A percentile compares a stretch with the other conserved stretches of the same genome.
phyloP scores from a whole-genome alignment of 2,888 invertebrate genomes.

The Coronaproctus castanopsis region DNA sequence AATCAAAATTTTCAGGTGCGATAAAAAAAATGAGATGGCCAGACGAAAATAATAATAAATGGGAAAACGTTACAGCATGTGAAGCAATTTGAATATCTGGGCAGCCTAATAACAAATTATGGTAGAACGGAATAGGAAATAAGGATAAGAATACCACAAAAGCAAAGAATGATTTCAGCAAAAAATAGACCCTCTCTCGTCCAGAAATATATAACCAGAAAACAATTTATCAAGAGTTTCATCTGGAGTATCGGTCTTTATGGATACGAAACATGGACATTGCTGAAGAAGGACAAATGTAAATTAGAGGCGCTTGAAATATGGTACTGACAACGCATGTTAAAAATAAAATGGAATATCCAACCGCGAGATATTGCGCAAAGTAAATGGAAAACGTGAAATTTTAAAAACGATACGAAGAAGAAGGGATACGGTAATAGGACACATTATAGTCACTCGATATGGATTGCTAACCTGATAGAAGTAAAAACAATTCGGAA shows the following conservation, averaged over 20 bases:
- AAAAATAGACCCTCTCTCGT: not conserved
- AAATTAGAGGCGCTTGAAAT: not conserved
- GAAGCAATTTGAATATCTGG: not conserved
- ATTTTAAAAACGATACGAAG: not conserved
- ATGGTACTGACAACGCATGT: not conserved
- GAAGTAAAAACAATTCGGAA: not conserved
- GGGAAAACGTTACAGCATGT: not conserved
- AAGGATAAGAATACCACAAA: not conserved
- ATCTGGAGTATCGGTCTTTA: not conserved
- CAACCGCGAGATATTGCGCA: not conserved
- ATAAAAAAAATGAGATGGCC: not conserved
- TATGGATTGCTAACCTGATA: not conserved
- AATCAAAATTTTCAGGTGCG: not conserved
- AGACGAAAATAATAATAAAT: not conserved
- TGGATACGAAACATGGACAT: not conserved
- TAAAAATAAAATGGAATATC: not conserved
- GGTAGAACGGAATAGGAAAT: not conserved
- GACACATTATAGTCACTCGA: not conserved
- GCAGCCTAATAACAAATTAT: not conserved
- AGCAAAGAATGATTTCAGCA: not conserved
- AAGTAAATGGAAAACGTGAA: not conserved
- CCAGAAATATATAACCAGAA: not conserved
- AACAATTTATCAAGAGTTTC: not conserved
- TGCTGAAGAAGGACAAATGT: not conserved
- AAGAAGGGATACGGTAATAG: not conserved